Evolutionary conservation across 2,888 invertebrate species (phyloP).

Genomic region (Sepiola atlantica): DNA sequence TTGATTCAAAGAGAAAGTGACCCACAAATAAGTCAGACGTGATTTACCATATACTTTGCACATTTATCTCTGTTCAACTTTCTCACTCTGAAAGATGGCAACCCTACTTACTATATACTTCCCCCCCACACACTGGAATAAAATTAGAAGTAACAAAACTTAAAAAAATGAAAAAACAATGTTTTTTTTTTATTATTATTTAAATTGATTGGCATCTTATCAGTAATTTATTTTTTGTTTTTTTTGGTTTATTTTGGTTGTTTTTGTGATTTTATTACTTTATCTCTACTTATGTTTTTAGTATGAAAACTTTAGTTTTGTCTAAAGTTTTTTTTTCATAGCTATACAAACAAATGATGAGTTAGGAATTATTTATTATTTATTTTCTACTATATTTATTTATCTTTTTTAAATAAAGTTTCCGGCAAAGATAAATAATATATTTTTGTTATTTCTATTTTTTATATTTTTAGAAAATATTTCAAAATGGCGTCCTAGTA

Average conservation of each 20-base stretch:
- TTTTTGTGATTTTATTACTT: too few relatives aligned
- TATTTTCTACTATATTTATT: too few relatives aligned
- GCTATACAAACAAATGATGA: background rate
- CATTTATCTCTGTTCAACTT: background rate
- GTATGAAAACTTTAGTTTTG: background rate
- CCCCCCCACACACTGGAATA: background rate
- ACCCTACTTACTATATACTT: too few relatives aligned
- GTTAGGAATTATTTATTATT: too few relatives aligned
- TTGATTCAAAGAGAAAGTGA: background rate
- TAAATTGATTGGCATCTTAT: background rate
- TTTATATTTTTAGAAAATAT: background rate
- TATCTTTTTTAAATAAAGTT: too few relatives aligned
- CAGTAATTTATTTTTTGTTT: background rate
- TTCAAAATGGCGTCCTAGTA: background rate
- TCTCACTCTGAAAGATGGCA: background rate
- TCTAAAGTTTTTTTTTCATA: background rate
- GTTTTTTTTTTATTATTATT: background rate
- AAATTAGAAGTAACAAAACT: background rate
- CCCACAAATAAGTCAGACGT: background rate
- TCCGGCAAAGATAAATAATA: background rate
- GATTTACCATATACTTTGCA: slow-evolving; percentile 15
- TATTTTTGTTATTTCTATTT: background rate
- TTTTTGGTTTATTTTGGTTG: background rate
- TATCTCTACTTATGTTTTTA: background rate
- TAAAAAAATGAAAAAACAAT: background rate